These are phyloP conservation scores for Anabas testudineus DNA, from an alignment of 2,797 vertebrate genomes.

Conservation along the genomic window DNA sequence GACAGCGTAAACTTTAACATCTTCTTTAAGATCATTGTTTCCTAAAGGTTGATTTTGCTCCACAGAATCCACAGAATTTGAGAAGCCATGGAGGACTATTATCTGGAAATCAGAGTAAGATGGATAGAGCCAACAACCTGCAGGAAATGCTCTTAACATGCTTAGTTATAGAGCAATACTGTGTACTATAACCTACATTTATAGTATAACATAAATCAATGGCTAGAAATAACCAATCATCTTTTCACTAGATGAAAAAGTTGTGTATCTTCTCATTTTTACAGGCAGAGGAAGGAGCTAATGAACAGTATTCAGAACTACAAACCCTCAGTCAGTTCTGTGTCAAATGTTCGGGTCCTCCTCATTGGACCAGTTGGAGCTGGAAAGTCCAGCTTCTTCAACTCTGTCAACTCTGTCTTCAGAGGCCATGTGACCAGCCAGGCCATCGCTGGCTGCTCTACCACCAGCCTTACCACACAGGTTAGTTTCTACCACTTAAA, in stretches of 20 bases:
- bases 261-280: background rate
- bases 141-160: background rate
- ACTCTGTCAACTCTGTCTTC: conserved; percentile 79
- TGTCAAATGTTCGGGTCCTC: conserved; percentile 55
- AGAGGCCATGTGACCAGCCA: conserved; percentile 70
- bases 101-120: conserved; percentile 48
- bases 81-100: conserved; percentile 53
- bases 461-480: conserved; percentile 73
- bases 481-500: conserved; percentile 30
- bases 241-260: background rate
- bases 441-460: conserved; percentile 66
- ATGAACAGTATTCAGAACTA: conserved; percentile 46
- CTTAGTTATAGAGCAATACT: background rate
- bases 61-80: conserved; percentile 26
- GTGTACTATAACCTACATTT: background rate
- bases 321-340: conserved; percentile 28
- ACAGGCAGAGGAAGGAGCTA: conserved; percentile 51
- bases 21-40: background rate
- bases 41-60: background rate
- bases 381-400: conserved; percentile 83
- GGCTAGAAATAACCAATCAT: no score
- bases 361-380: conserved; percentile 73
- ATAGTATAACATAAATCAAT: background rate
- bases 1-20: background rate
- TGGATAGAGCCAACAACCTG: background rate